These are phyloP conservation scores for Sebastes vulpes DNA, from an alignment of 2,797 vertebrate genomes.

Conservation along the genomic window DNA sequence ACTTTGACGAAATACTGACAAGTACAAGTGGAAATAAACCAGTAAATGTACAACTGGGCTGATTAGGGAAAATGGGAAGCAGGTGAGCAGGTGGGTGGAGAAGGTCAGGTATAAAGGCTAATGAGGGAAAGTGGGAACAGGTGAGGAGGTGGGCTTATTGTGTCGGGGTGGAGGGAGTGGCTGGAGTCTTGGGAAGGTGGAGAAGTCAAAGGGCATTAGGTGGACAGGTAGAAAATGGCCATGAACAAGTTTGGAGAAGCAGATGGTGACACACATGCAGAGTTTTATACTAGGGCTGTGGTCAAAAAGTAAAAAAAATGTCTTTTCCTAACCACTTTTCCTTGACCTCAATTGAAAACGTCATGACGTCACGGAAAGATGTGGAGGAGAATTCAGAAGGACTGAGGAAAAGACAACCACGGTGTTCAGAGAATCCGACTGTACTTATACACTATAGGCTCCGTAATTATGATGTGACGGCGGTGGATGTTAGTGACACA, in stretches of 20 bases:
- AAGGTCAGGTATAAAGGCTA: background rate
- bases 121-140: background rate
- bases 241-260: background rate
- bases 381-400: too few relatives aligned
- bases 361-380: too few relatives aligned
- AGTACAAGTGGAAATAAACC: background rate
- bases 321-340: too few relatives aligned
- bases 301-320: too few relatives aligned
- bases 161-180: background rate
- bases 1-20: background rate
- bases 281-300: rapidly evolving
- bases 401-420: too few relatives aligned
- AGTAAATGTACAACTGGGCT: background rate
- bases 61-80: background rate
- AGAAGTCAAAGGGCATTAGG: background rate
- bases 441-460: too few relatives aligned
- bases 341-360: too few relatives aligned
- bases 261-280: background rate
- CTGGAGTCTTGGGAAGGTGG: background rate
- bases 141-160: background rate
- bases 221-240: background rate
- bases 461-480: too few relatives aligned
- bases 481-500: rapidly evolving
- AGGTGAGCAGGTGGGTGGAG: background rate
- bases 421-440: too few relatives aligned